Percentiles rank a stretch among this genome's conserved stretches.
Conservation (phyloP, 1,140 invertebrate genomes). For the Venustaconcha ellipsiformis region DNA sequence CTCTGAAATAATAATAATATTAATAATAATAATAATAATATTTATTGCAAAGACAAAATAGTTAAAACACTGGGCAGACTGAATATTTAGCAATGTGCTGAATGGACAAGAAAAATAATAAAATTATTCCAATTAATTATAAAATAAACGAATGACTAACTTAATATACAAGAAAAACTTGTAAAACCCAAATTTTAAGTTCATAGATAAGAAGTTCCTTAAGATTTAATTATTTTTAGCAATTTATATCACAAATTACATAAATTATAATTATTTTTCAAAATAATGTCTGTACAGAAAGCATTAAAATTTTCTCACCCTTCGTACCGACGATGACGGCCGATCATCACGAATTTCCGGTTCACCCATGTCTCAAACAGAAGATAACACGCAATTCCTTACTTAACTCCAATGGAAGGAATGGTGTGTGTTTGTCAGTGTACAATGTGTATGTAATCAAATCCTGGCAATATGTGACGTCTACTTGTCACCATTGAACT, state of each 20-base stretch:
- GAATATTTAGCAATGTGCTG: constrained; percentile 1
- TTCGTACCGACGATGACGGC: too few relatives aligned
- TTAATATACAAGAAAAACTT: too few relatives aligned
- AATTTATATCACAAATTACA: too few relatives aligned
- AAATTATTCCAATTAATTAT: not conserved
- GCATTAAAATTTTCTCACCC: too few relatives aligned
- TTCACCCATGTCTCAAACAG: constrained; percentile 9
- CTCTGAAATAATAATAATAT: constrained; percentile 75
- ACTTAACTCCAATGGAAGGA: not conserved
- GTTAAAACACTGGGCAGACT: not conserved
- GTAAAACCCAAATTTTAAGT: too few relatives aligned
- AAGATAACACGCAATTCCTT: constrained; percentile 14
- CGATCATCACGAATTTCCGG: not conserved
- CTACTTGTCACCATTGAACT: constrained; percentile 11
- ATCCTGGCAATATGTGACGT: not conserved
- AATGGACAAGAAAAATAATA: constrained; percentile 1
- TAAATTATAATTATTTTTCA: too few relatives aligned
- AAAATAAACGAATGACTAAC: not conserved
- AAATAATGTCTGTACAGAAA: too few relatives aligned
- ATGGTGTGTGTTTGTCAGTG: not conserved
- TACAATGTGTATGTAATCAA: not conserved
- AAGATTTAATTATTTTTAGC: too few relatives aligned
- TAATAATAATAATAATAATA: constrained; percentile 6
- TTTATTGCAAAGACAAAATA: not conserved
- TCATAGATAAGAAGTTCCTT: too few relatives aligned